Evolutionary conservation across 1,140 invertebrate genomes (phyloP).

Genomic region (Philopotamus ludificatus): DNA sequence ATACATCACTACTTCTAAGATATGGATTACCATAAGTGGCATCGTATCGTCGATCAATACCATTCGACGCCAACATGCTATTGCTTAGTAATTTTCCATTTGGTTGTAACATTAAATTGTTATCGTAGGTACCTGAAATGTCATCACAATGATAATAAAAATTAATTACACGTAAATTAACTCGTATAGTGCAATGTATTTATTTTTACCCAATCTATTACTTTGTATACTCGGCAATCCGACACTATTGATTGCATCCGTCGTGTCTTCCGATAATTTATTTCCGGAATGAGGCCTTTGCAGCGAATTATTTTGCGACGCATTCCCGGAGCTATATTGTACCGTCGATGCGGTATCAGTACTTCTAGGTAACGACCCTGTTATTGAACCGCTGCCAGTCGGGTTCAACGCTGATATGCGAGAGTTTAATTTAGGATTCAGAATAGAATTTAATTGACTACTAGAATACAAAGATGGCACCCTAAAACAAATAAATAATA

Average conservation of each 20-base stretch:
- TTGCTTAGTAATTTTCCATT: conserved; percentile 29
- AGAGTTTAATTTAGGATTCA: conserved; percentile 15
- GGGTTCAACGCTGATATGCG: conserved; percentile 43
- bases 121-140: conserved; percentile 33
- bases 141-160: too few species aligned
- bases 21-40: conserved; percentile 89
- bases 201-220: neutral
- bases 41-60: conserved; percentile 80
- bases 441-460: conserved; percentile 23
- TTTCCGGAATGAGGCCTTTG: conserved; percentile 58
- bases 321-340: conserved; percentile 56
- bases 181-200: conserved; percentile 16
- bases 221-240: conserved; percentile 43
- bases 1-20: conserved; percentile 61
- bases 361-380: conserved; percentile 52
- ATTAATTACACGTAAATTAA: neutral
- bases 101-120: conserved; percentile 20
- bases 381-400: conserved; percentile 50
- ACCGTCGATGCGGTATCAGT: conserved; percentile 50
- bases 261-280: conserved; percentile 51
- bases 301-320: conserved; percentile 59
- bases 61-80: conserved; percentile 43
- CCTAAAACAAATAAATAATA: conserved; percentile 10
- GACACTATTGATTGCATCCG: conserved; percentile 52
- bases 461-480: conserved; percentile 26